These are phyloP conservation scores for Hyperopisus bebe DNA, from an alignment of 2,113 vertebrate genomes.

Conservation along the genomic window DNA sequence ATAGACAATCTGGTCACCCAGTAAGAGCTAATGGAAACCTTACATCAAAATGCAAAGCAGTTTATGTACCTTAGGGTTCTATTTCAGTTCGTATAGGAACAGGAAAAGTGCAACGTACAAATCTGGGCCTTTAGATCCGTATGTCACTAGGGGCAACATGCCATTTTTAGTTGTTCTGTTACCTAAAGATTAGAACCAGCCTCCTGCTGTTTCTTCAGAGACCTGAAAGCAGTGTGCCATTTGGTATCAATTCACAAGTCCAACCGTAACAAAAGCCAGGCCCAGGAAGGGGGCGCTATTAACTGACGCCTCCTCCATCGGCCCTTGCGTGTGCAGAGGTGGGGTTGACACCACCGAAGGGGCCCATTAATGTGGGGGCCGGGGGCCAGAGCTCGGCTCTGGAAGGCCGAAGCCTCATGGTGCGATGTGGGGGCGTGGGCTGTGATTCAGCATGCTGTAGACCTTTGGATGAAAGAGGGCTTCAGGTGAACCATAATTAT, in stretches of 20 bases:
- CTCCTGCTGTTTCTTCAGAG: neutral
- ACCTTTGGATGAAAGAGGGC: constrained; percentile 50
- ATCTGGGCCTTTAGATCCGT: neutral
- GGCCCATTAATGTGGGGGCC: neutral
- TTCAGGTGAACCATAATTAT: constrained; percentile 38
- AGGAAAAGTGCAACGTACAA: constrained; percentile 7
- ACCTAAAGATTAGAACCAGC: constrained; percentile 5
- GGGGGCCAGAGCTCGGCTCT: constrained; percentile 35
- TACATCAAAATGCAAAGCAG: neutral
- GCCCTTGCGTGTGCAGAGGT: neutral
- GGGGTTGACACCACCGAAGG: neutral
- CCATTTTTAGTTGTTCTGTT: neutral
- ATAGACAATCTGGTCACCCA: neutral
- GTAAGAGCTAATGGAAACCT: neutral
- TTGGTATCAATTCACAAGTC: neutral
- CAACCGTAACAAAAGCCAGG: neutral
- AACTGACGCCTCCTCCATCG: neutral
- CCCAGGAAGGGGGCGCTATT: neutral
- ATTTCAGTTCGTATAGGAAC: neutral
- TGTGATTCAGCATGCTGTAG: constrained; percentile 29
- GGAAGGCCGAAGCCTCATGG: constrained; percentile 33
- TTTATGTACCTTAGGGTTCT: neutral
- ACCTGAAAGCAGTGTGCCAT: constrained; percentile 3
- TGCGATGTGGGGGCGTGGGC: constrained; percentile 40
- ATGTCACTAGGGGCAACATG: neutral